Percentiles rank a stretch among this genome's conserved stretches.
Evolutionary conservation across 2,113 vertebrate genomes (phyloP).

Genomic region (Oryzias melastigma): DNA sequence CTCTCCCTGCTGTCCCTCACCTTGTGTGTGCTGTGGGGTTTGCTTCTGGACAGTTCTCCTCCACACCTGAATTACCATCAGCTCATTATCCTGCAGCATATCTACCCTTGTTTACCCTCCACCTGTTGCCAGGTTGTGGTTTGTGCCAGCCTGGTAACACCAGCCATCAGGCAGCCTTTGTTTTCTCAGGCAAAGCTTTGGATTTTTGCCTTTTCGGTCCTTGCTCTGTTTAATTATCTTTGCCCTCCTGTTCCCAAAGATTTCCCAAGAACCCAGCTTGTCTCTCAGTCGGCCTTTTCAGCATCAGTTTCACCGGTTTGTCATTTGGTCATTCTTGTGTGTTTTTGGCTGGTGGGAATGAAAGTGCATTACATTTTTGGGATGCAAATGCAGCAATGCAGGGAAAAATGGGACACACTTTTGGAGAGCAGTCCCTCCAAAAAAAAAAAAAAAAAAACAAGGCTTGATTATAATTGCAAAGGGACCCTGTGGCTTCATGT

Average conservation of each 20-base stretch:
- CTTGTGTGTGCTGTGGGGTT: too few species aligned
- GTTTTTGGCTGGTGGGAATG: not conserved
- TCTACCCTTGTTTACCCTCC: not conserved
- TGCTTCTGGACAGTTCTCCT: too few species aligned
- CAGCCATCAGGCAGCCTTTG: too few species aligned
- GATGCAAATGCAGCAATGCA: too few species aligned
- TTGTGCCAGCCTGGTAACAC: too few species aligned
- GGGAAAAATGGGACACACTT: not conserved
- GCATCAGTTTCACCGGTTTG: too few species aligned
- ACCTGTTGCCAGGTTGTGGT: too few species aligned
- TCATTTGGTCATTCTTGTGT: too few species aligned
- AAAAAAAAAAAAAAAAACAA: constrained; percentile 28
- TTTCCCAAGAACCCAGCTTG: too few species aligned
- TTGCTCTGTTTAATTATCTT: not conserved
- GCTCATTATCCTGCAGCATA: not conserved
- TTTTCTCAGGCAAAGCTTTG: not conserved
- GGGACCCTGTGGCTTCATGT: not conserved
- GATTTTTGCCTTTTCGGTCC: not conserved
- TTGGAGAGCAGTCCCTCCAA: not conserved
- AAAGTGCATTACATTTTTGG: too few species aligned
- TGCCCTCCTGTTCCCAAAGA: not conserved
- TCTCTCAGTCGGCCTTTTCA: too few species aligned
- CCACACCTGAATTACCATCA: not conserved
- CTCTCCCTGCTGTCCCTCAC: too few species aligned
- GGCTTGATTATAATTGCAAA: not conserved